Conservation (phyloP, 2,888 invertebrate species). For the Parascotia fuliginaria region DNA sequence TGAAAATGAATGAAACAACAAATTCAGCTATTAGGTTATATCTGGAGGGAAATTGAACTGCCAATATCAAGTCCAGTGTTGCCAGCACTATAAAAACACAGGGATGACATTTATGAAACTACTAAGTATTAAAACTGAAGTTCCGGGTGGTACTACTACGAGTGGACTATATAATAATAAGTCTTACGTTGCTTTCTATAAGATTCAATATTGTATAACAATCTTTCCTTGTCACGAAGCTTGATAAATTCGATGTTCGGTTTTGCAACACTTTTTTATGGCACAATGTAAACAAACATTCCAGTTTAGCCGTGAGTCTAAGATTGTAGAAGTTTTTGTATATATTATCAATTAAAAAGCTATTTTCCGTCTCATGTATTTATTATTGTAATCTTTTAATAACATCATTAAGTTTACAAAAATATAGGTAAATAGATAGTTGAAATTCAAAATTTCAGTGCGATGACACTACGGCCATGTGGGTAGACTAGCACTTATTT, state of each 20-base stretch:
- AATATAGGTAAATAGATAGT: constrained; percentile 58
- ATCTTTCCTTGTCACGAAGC: neutral
- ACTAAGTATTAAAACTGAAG: too few species aligned
- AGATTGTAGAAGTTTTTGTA: constrained; percentile 49
- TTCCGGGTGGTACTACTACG: too few species aligned
- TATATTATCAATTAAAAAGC: constrained; percentile 65
- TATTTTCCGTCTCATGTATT: constrained; percentile 62
- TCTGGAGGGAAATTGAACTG: too few species aligned
- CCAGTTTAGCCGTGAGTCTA: constrained; percentile 41
- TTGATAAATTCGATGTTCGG: constrained; percentile 15
- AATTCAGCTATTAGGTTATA: too few species aligned
- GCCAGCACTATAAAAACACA: too few species aligned
- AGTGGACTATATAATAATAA: too few species aligned
- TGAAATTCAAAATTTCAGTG: constrained; percentile 67
- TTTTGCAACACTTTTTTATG: constrained; percentile 38
- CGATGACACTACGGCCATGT: constrained; percentile 19
- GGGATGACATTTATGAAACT: too few species aligned
- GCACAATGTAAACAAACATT: constrained; percentile 53
- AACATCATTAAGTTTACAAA: constrained; percentile 60
- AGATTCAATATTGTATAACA: neutral
- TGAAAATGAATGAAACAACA: too few species aligned
- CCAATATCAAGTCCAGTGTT: too few species aligned
- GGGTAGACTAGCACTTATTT: constrained; percentile 26
- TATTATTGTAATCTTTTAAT: constrained; percentile 57
- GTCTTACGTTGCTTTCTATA: neutral